These are phyloP conservation scores for Baccha elongata DNA, from an alignment of 2,888 invertebrate species.

Conservation along the genomic window DNA sequence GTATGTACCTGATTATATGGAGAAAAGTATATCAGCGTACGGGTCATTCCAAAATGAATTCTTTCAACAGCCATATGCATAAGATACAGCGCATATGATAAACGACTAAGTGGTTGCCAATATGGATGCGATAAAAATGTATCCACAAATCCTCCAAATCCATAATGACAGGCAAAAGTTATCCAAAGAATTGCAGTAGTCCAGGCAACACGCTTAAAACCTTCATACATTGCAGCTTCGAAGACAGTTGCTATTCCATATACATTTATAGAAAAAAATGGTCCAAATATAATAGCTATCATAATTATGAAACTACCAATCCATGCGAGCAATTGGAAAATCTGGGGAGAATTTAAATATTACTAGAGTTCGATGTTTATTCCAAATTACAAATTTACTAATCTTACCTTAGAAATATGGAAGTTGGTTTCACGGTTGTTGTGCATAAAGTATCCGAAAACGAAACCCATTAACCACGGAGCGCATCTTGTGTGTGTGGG, in stretches of 20 bases:
- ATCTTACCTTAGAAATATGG: neutral
- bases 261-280: slow-evolving; percentile 8
- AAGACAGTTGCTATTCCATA: slow-evolving; percentile 29
- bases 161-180: slow-evolving; percentile 71
- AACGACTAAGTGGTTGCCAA: slow-evolving; percentile 70
- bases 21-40: slow-evolving; percentile 44
- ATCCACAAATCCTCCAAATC: slow-evolving; percentile 72
- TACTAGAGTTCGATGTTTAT: too few relatives aligned
- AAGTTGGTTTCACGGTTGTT: neutral
- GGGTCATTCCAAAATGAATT: slow-evolving; percentile 20
- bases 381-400: too few relatives aligned
- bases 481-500: slow-evolving; percentile 8
- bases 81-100: slow-evolving; percentile 71
- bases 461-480: slow-evolving; percentile 6
- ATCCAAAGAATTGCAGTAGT: slow-evolving; percentile 62
- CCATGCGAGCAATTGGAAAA: slow-evolving; percentile 36
- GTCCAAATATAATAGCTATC: slow-evolving; percentile 49
- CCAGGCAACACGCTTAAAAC: slow-evolving; percentile 68
- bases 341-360: neutral
- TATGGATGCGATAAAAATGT: slow-evolving; percentile 55
- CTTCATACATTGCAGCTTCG: slow-evolving; percentile 67
- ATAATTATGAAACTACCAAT: slow-evolving; percentile 26
- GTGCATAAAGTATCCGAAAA: slow-evolving; percentile 5
- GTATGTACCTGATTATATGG: slow-evolving; percentile 43
- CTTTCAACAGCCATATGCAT: slow-evolving; percentile 49